These are phyloP conservation scores for Kryptolebias ocellatus DNA, from an alignment of 2,797 vertebrate species.

Conservation along the genomic window DNA sequence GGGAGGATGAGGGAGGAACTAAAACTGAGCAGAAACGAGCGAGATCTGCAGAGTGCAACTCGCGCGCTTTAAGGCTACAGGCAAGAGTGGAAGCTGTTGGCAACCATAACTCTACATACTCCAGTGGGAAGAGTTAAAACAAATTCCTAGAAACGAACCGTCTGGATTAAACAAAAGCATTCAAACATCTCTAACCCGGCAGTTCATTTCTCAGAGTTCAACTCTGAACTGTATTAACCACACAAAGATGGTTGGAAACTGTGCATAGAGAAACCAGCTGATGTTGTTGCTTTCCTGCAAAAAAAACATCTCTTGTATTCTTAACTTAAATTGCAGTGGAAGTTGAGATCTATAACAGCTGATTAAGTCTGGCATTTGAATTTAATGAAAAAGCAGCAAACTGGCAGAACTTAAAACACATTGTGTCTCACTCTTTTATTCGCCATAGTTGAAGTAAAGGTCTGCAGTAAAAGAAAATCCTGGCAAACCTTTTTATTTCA, in stretches of 20 bases:
- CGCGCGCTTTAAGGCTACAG: constrained; percentile 30
- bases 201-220: background rate
- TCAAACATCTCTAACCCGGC: background rate
- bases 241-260: background rate
- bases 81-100: constrained; percentile 47
- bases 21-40: constrained; percentile 24
- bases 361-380: background rate
- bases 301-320: background rate
- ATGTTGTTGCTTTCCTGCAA: background rate
- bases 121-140: constrained; percentile 49
- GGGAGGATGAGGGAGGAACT: background rate
- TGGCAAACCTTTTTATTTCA: constrained; percentile 36
- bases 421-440: constrained; percentile 19
- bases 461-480: no score
- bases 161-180: constrained; percentile 38
- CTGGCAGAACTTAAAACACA: background rate
- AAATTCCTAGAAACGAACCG: constrained; percentile 47
- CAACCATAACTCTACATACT: constrained; percentile 27
- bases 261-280: no score
- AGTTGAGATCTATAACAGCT: background rate
- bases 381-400: background rate
- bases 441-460: background rate
- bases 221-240: constrained; percentile 14
- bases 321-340: background rate
- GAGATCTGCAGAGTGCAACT: constrained; percentile 49